These are phyloP conservation scores for Caenorhabditis sp. DNA, from an alignment of 2,888 invertebrate species.

Conservation along the genomic window DNA sequence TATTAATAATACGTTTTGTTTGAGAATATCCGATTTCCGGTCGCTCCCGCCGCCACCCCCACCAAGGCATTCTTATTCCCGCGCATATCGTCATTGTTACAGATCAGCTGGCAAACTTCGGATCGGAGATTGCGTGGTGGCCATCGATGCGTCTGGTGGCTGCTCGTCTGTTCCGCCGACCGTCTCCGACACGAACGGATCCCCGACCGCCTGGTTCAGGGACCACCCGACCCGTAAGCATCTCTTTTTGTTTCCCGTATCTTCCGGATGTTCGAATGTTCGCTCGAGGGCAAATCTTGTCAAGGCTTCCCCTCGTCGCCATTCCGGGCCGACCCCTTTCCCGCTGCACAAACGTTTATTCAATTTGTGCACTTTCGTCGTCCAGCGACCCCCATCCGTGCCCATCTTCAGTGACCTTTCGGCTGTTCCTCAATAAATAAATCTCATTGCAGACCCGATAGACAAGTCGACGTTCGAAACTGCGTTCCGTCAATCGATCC, in stretches of 20 bases:
- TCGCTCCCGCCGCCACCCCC: constrained; percentile 13
- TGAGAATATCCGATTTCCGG: constrained; percentile 63
- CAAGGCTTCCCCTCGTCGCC: not conserved
- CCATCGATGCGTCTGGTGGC: constrained; percentile 61
- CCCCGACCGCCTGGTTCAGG: constrained; percentile 19
- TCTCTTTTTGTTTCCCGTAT: too few species aligned
- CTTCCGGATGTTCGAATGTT: constrained; percentile 11
- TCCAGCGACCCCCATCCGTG: constrained; percentile 9
- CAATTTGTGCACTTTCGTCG: constrained; percentile 58
- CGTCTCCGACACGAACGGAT: constrained; percentile 40
- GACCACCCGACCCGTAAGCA: constrained; percentile 28
- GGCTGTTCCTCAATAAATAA: constrained; percentile 23
- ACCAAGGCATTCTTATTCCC: constrained; percentile 6
- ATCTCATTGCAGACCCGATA: constrained; percentile 41
- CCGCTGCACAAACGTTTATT: constrained; percentile 37
- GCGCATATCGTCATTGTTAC: too few species aligned
- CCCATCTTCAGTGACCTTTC: constrained; percentile 28
- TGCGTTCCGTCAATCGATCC: constrained; percentile 33
- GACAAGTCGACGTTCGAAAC: constrained; percentile 27
- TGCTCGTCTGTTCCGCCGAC: constrained; percentile 40
- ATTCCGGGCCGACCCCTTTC: not conserved
- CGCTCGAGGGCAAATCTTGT: constrained; percentile 9
- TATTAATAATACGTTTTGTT: constrained; percentile 54
- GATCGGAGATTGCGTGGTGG: constrained; percentile 77
- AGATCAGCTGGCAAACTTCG: constrained; percentile 77